Conservation (phyloP, 2,888 invertebrate genomes). For the Tolmerus cingulatus region DNA sequence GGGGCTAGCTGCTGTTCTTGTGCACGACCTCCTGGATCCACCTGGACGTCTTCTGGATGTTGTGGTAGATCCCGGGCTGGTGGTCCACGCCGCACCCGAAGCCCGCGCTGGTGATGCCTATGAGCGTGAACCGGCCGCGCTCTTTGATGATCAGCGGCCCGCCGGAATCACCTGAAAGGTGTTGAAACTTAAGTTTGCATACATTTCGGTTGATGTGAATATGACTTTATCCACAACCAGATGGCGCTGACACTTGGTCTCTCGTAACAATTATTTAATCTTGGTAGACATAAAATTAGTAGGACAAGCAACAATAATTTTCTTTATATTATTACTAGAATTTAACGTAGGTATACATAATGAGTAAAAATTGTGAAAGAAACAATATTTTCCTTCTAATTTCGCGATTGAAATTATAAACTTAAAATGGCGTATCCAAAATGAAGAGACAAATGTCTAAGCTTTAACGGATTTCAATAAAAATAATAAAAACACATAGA, state of each 20-base stretch:
- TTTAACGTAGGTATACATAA: no score
- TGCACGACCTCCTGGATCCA: slow-evolving; percentile 72
- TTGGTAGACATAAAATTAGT: no score
- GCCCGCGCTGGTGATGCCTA: slow-evolving; percentile 85
- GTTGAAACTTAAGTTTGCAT: neutral
- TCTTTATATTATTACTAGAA: no score
- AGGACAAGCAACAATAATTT: no score
- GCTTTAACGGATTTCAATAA: no score
- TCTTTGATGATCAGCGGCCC: slow-evolving; percentile 78
- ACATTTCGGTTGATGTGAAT: neutral
- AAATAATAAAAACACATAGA: no score
- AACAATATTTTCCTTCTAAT: no score
- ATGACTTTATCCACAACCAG: neutral
- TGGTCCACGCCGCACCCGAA: slow-evolving; percentile 87
- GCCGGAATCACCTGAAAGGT: slow-evolving; percentile 75
- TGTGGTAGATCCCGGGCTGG: slow-evolving; percentile 88
- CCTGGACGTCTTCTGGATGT: slow-evolving; percentile 73
- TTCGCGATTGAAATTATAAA: no score
- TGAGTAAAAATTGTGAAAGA: no score
- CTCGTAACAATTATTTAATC: neutral
- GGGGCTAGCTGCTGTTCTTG: neutral
- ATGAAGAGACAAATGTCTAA: no score
- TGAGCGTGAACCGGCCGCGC: slow-evolving; percentile 76
- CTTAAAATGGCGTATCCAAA: no score
- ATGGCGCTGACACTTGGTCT: neutral